These are phyloP conservation scores for Sphecodes monilicornis DNA, from an alignment of 2,888 invertebrate species.

Conservation along the genomic window DNA sequence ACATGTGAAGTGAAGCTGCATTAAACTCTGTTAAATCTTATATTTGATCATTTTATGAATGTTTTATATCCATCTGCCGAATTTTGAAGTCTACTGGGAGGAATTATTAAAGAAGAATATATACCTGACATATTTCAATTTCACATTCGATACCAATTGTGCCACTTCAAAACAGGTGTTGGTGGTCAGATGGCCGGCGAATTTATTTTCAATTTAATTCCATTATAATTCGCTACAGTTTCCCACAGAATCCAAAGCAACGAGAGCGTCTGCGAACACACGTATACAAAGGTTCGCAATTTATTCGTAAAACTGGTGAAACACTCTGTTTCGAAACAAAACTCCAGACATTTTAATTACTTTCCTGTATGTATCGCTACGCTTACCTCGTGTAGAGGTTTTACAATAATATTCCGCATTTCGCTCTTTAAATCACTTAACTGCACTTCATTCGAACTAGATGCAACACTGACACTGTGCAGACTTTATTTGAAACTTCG, in stretches of 20 bases:
- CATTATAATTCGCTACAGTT: background rate
- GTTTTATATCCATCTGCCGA: background rate
- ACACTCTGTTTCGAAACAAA: background rate
- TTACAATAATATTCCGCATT: background rate
- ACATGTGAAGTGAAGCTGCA: no score
- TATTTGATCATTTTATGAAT: background rate
- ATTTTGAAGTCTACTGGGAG: background rate
- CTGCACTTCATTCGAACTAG: background rate
- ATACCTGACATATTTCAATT: background rate
- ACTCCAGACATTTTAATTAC: constrained; percentile 18
- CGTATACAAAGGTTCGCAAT: constrained; percentile 11
- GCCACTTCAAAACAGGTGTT: background rate
- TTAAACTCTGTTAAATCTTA: background rate
- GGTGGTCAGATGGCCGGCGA: background rate
- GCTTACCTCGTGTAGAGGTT: background rate
- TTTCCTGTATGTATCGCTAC: background rate
- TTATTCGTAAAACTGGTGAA: background rate
- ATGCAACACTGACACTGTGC: background rate
- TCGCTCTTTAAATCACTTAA: background rate
- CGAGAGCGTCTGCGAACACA: background rate
- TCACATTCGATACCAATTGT: background rate
- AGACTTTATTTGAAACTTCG: background rate
- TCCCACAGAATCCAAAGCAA: background rate
- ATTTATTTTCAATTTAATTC: constrained; percentile 11
- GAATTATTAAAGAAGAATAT: background rate